Percentiles rank a stretch among this genome's conserved stretches.
Conservation (phyloP, 2,888 invertebrate genomes). For the Leucania comma region DNA sequence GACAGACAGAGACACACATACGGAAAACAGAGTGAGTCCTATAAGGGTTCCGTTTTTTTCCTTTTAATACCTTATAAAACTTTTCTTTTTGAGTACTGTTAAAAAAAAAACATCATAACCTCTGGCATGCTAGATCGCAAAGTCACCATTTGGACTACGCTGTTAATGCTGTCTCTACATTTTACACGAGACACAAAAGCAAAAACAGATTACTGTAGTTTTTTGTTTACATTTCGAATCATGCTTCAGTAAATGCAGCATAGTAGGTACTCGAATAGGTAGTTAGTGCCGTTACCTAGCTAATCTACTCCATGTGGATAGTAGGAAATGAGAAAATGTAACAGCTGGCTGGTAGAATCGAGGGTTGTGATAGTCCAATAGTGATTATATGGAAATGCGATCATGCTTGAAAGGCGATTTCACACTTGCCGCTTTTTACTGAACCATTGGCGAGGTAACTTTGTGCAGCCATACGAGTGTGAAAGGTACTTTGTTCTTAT, state of each 20-base stretch:
- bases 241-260: constrained; percentile 10
- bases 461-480: constrained; percentile 54
- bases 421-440: constrained; percentile 72
- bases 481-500: constrained; percentile 44
- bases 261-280: constrained; percentile 27
- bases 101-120: too few species aligned
- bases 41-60: too few species aligned
- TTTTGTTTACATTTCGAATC: constrained; percentile 9
- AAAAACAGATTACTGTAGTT: not conserved
- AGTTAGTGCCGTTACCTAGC: constrained; percentile 44
- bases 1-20: too few species aligned
- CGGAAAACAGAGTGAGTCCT: too few species aligned
- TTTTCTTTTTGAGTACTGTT: too few species aligned
- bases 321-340: constrained; percentile 76
- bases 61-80: too few species aligned
- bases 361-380: constrained; percentile 73
- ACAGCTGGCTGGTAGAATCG: constrained; percentile 70
- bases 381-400: constrained; percentile 79
- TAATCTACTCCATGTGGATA: constrained; percentile 61
- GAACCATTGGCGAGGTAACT: constrained; percentile 59
- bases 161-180: not conserved
- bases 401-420: constrained; percentile 75
- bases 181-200: not conserved
- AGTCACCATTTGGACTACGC: not conserved
- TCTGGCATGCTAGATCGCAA: not conserved